These are phyloP conservation scores for Panurus biarmicus DNA, from an alignment of 2,113 vertebrate genomes.

Conservation along the genomic window DNA sequence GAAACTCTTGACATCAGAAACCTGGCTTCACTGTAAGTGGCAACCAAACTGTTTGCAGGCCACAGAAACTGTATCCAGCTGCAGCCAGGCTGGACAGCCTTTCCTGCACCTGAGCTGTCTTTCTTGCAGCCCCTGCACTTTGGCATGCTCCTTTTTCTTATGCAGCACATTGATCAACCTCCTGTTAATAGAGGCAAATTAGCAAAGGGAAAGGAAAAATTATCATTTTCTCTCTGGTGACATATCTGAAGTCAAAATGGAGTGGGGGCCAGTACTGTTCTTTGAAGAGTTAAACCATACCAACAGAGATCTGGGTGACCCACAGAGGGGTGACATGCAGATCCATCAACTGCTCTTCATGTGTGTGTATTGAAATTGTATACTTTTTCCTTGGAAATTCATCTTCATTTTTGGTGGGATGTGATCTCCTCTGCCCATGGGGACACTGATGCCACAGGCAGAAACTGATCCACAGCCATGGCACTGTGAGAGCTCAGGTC, in stretches of 20 bases:
- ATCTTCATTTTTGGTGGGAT: neutral
- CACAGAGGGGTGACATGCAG: neutral
- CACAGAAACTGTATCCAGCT: neutral
- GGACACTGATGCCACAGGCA: rapidly evolving
- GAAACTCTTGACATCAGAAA: neutral
- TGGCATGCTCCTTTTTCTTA: neutral
- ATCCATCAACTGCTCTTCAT: rapidly evolving
- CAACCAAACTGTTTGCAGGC: neutral
- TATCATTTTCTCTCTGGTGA: neutral
- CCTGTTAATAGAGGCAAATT: neutral
- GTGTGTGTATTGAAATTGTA: neutral
- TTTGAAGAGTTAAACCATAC: neutral
- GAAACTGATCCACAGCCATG: neutral
- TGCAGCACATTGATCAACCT: neutral
- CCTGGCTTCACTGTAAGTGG: neutral
- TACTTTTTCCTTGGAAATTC: neutral
- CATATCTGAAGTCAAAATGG: neutral
- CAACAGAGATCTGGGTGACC: neutral
- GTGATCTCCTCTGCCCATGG: neutral
- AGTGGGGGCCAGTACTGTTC: neutral
- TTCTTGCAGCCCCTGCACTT: neutral
- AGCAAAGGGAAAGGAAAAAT: neutral
- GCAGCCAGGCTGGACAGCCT: neutral
- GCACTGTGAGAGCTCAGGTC: neutral
- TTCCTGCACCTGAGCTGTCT: neutral